These are phyloP conservation scores for Hippopotamyrus pictus DNA, from an alignment of 2,797 vertebrate species.

Conservation along the genomic window DNA sequence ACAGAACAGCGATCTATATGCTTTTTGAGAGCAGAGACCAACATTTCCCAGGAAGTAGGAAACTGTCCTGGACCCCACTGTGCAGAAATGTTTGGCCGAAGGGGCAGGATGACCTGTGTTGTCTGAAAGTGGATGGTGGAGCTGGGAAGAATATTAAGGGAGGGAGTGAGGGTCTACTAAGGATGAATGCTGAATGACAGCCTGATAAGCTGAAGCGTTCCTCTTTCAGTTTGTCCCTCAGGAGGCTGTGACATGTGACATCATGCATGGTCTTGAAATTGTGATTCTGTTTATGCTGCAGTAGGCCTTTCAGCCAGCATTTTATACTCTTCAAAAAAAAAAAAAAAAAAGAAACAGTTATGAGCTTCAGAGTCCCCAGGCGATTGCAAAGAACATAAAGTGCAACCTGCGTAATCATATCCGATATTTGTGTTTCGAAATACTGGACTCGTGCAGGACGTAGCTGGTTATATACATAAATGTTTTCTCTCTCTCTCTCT, in stretches of 20 bases:
- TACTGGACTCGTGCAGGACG: background rate
- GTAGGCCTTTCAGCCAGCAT: background rate
- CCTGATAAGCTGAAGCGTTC: background rate
- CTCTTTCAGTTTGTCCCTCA: background rate
- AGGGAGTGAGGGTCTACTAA: background rate
- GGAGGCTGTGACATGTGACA: background rate
- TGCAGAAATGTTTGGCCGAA: background rate
- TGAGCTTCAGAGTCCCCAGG: background rate
- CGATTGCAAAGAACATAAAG: background rate
- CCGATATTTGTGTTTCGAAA: background rate
- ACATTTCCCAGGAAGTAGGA: background rate
- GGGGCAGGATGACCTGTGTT: background rate
- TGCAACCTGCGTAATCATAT: background rate
- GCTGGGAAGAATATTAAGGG: background rate
- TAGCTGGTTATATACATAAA: constrained; percentile 1
- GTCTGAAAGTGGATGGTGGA: background rate
- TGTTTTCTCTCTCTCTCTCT: background rate
- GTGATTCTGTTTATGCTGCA: background rate
- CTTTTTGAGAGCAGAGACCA: background rate
- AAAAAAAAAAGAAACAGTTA: background rate
- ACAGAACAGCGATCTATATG: background rate
- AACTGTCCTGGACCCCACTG: background rate
- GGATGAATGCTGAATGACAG: background rate
- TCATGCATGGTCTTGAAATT: background rate
- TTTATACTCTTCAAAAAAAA: background rate